A percentile compares a stretch with the other conserved stretches of the same genome.
phyloP scores from a whole-genome alignment of 2,113 vertebrate species.

The Halichoerus grypus region DNA sequence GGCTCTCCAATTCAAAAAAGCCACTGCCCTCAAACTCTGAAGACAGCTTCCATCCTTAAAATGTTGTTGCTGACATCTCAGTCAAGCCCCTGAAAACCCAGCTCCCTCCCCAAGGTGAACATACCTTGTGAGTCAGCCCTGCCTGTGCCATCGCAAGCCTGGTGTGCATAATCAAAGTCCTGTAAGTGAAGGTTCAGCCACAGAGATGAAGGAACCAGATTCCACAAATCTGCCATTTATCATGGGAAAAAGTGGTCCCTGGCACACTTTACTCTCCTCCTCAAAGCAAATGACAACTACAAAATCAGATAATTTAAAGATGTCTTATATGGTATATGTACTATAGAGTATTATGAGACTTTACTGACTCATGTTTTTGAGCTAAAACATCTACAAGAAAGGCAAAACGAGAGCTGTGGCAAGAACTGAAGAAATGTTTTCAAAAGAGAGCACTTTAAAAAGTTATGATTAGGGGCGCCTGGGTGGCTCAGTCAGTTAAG shows the following conservation, averaged over 20 bases:
- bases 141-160: neutral
- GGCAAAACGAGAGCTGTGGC: neutral
- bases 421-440: conserved; percentile 22
- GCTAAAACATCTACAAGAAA: conserved; percentile 25
- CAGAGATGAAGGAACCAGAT: neutral
- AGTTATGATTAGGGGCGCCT: neutral
- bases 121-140: neutral
- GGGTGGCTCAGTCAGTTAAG: neutral
- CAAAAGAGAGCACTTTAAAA: neutral
- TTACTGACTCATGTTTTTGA: neutral
- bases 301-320: conserved; percentile 29
- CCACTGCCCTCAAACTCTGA: neutral
- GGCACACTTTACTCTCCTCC: neutral
- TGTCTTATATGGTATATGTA: neutral
- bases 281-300: conserved; percentile 25
- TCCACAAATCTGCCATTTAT: neutral
- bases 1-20: neutral
- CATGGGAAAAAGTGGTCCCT: neutral
- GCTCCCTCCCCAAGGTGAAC: neutral
- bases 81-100: neutral
- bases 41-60: neutral
- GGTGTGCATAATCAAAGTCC: neutral
- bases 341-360: neutral
- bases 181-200: neutral
- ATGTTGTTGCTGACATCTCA: neutral